phyloP scores from a whole-genome alignment of 1,140 invertebrate genomes.

The Danaus melanippus region DNA sequence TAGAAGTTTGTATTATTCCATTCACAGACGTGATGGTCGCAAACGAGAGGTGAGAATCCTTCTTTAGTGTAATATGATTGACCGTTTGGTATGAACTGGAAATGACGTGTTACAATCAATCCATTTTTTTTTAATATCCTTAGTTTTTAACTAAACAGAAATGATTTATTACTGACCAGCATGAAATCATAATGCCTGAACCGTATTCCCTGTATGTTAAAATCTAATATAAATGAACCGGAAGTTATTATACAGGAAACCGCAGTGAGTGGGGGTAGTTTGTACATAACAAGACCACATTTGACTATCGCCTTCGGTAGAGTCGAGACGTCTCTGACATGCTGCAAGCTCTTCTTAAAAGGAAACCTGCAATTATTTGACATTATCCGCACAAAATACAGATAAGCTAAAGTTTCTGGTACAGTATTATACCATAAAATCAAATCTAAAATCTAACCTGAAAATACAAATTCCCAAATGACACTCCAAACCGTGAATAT shows the following conservation, averaged over 20 bases:
- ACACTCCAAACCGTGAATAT: conserved; percentile 58
- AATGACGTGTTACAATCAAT: conserved; percentile 1
- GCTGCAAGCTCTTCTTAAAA: conserved; percentile 58
- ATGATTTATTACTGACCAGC: conserved; percentile 31
- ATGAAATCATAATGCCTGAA: conserved; percentile 55
- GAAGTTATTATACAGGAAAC: conserved; percentile 60
- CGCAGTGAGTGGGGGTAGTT: conserved; percentile 55
- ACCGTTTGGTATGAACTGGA: conserved; percentile 53
- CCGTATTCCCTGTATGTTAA: conserved; percentile 60
- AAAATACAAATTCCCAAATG: conserved; percentile 54
- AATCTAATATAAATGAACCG: conserved; percentile 63
- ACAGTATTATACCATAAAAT: neutral
- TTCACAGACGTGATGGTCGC: conserved; percentile 61
- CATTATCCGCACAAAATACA: no score
- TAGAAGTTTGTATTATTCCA: conserved; percentile 66
- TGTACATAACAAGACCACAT: conserved; percentile 57
- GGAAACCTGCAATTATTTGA: conserved; percentile 40
- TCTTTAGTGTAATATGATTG: conserved; percentile 60
- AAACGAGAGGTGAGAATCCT: conserved; percentile 38
- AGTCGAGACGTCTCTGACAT: conserved; percentile 46
- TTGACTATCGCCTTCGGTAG: conserved; percentile 63
- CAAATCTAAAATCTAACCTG: no score
- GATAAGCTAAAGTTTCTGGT: neutral
- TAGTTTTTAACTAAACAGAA: no score
- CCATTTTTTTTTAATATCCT: no score